Base-by-base conservation (phyloP, 2,797 vertebrate species). In the Gallinago solitaria region DNA sequence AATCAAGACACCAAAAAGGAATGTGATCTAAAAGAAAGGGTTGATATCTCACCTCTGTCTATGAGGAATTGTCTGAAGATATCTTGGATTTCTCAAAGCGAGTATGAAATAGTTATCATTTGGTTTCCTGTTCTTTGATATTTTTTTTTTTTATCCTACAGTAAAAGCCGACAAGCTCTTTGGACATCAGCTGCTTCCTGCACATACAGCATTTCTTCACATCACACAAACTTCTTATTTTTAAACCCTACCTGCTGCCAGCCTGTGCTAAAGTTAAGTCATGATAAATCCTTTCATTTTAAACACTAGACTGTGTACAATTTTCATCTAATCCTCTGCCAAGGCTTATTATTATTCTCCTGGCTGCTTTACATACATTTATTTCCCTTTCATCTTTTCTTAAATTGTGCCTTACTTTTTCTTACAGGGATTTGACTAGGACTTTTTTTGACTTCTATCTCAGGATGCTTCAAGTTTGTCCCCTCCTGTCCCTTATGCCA, bases 311-410 rank as follows among this genome's bases (percentile, higher is more conserved):
- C 39, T 78, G 25, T 84, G 71, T 70, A 90, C n/a, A 78, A 54
- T 88, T 92, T 93, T 91, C 27, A 87, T 91, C 96, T 95, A 96
- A 96, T 97, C 94, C 75, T 93, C 94, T 92, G 89, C 59, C 65
- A 90, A 77, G 41, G 20, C 71, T 94, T 87, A 87, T 91, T 85
- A 81, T 90, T 97, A 89, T 95, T 97, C 81, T 95, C 51, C 90
- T 45, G 47, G 20, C 68, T 89, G 41, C 77, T 97, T 96, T 97
- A 93, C 82, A 94, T 96, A 91, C 33, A 95, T 93, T 96, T 90
- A 77, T 86, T 95, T 91, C 54, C 28, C 78, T 96, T 96, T 96
- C 94, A 96, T 97, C 93, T 94, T 84, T 86, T 86, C 93, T 77
- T 50, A 91, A 96, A 76, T 51, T 82, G 19, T 82, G 68, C 19